Evolutionary conservation across 2,113 vertebrate species (phyloP), one percentile per base, ranked within the genome.

Genomic region (Apodemus speciosus): DNA sequence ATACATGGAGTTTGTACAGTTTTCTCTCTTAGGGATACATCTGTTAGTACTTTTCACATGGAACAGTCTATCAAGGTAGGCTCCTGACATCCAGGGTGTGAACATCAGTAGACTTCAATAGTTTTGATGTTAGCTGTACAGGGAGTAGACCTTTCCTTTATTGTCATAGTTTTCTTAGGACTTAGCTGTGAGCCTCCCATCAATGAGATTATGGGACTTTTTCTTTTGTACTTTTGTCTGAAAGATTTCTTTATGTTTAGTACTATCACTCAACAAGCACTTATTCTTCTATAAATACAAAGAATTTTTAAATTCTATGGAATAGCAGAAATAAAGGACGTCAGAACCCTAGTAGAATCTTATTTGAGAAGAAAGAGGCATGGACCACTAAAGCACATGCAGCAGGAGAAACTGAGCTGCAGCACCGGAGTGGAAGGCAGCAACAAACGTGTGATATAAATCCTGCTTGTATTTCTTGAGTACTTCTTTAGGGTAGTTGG

Each of bases 11-110:
- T 96, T 89, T 88, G 81, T 88, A 91, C 21, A 92, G 92, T 56
- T 95, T 94, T 97, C 90, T 91, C 88, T 94, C 10, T 77, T 13
- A 89, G 95, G 96, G 97, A 96, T 95, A 95, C 89, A 97, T 96
- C 96, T 97, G 93, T 88, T 88, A 88, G 53, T 92, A 97, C 97
- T 97, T 97, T 97, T 90, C 91, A 95, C 97, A 93, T 80, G 68
- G 91, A 97, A 96, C 93, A 92, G 40, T 2, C 10, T 13, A 97
- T 94, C 0, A 16, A 95, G 43, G 85, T 96, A 96, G 97, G 95
- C 96, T 95, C 38, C 97, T 97, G 73, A 89, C 92, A 97, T 96
- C 89, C 90, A 89, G 85, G 71, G 43, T 93, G 90, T 94, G 95
- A 87, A 93, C 93, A 56, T 93, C 95, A 83, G 69, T 91, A 91